Conservation (phyloP, 2,113 vertebrate species). For the Tangachromis dhanisi region DNA sequence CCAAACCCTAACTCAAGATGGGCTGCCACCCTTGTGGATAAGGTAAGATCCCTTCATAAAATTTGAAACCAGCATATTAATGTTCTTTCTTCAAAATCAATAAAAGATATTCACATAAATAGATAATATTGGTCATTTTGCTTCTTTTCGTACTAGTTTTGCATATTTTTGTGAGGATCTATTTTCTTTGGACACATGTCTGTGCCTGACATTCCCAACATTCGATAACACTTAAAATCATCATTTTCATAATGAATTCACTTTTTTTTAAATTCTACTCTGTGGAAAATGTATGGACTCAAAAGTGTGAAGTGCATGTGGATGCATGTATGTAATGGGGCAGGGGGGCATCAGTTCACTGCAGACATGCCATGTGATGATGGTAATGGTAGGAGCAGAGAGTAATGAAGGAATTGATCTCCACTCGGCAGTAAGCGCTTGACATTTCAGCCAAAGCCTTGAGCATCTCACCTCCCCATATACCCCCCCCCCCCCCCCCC, state of each 20-base stretch:
- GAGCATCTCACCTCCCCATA: conserved; percentile 72
- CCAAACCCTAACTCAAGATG: not conserved
- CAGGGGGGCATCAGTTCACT: conserved; percentile 83
- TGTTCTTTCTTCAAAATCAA: not conserved
- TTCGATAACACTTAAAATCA: not conserved
- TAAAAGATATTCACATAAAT: not conserved
- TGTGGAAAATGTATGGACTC: not conserved
- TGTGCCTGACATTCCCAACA: not conserved
- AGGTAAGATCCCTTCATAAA: not conserved
- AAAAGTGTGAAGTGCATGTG: conserved; percentile 45
- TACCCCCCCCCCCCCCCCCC: not conserved
- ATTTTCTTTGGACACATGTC: not conserved
- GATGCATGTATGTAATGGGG: conserved; percentile 42
- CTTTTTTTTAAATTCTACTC: rapidly evolving
- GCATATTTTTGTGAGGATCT: not conserved
- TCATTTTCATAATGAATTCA: not conserved
- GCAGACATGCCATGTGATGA: conserved; percentile 84
- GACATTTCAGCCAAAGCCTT: conserved; percentile 97
- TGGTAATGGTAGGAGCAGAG: conserved; percentile 85
- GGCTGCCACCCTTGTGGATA: not conserved
- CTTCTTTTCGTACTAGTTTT: not conserved
- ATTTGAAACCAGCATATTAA: not conserved
- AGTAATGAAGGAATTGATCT: conserved; percentile 99
- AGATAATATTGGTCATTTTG: not conserved
- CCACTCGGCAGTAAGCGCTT: conserved; percentile 80